Evolutionary conservation across 1,140 invertebrate species (phyloP), one percentile per base, ranked within the genome.

Genomic region (Trichonephila inaurata): DNA sequence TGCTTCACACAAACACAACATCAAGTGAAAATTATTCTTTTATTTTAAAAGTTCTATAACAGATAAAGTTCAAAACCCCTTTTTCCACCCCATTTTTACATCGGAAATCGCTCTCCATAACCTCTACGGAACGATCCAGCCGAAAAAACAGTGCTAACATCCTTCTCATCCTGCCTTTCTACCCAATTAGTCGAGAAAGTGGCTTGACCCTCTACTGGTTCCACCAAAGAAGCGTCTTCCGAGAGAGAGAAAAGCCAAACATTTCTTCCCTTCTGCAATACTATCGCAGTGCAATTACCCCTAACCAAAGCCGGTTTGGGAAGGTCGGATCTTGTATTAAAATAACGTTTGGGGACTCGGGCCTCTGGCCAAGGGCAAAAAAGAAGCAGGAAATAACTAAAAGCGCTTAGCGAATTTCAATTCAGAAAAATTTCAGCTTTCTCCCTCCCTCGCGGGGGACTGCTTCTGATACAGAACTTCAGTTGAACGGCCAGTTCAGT

Each of bases 271-370:
- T 77, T 77, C 24, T 16, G 28, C 69, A 40, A 33, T 77, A 28
- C 72, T 33, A 77, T 18, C 72, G 33, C 28, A 77, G 72, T 77
- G 72, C 72, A 77, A 77, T 77, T 77, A 77, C 72, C 72, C 72
- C 72, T 51, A 77, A 77, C 33, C 72, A 77, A 40, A 77, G 72
- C 72, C 72, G 72, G 72, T 77, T 77, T 77, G 24, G 72, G 72
- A 77, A 77, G 72, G 72, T 77, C 72, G 72, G 72, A 18, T 77
- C 72, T 77, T 40, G 72, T 77, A 40, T 77, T 28, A 77, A 77
- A 77, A 77, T 77, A 77, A 77, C 72, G 33, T 77, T 77, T 77
- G 40, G 72, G 72, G 72, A 77, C 72, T 77, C 24, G 69, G 72
- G 72, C 72, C 72, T 77, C 72, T 77, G 14, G 72, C 72, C 72